Evolutionary conservation across 2,113 vertebrate species (phyloP), one percentile per base, ranked within the genome.

Genomic region (Ciconia boyciana): DNA sequence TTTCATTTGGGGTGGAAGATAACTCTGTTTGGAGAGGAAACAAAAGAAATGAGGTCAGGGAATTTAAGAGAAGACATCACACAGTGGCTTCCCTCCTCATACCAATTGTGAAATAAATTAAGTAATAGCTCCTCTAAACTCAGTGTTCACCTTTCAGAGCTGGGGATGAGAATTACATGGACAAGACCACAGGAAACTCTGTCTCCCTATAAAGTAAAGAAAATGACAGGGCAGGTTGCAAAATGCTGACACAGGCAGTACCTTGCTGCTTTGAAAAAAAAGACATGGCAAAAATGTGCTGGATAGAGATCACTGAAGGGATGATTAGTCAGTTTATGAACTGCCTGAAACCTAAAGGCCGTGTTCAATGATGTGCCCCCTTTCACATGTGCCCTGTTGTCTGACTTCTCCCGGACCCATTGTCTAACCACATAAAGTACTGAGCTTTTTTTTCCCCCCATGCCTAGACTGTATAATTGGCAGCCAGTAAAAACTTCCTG

Each of bases 361-460:
- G 0, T 61, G 62, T 26, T 84, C 13, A 0, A 17, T 41, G 11
- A 51, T 51, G 21, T 44, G 29, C 4, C 28, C n/a, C 41, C 36
- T 88, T 34, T 72, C 54, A 77, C 28, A 34, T 7, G 9, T 24
- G 11, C 41, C 44, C 55, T 77, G 32, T 48, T 43, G 26, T 72
- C 72, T 62, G 51, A 64, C 31, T 65, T 88, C 60, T 68, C 54
- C 43, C 7, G 17, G 26, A 43, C 16, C 57, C 3, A 3, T 74
- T 75, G 44, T 54, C 28, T 66, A 57, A 72, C 26, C 13, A 46
- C 11, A 60, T 4, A 29, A 60, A 62, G 19, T 25, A 41, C 13
- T 15, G 44, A 39, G 34, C 5, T n/a, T 13, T 44, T 26, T 41
- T 52, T 6, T 1, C 0, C 3, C 17, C 5, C 3, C 34, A 52